Base-by-base conservation (phyloP, 2,797 vertebrate genomes). In the Hyperoplus immaculatus region DNA sequence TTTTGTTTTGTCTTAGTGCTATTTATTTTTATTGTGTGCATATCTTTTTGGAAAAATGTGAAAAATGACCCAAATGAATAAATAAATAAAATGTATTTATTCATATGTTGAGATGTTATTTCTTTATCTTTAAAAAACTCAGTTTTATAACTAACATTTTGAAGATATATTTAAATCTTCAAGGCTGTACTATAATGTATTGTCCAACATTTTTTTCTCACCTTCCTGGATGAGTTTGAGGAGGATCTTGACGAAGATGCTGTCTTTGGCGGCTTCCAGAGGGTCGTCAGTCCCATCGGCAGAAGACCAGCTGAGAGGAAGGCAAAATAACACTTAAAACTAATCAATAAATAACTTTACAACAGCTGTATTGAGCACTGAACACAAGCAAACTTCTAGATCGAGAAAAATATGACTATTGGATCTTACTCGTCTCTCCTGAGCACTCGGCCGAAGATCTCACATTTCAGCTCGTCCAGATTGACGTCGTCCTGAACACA, bases 201-300 rank as follows among this genome's bases (percentile, higher is more conserved):
- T 42, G 50, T 15, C 43, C 10, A 38, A 57, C 45, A 0, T 9
- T 2, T 29, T 29, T 29, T 18, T 60, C 86, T 81, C 90, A 98
- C 98, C 97, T 94, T 99, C 97, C 89, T 98, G 97, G 67, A 97
- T 87, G 69, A 99, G 95, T 49, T 98, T 98, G 71, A 97, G 96
- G 69, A 99, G 88, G 87, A 99, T 97, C 94, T 97, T 98, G 81
- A 99, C 94, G 83, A 99, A 99, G 91, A 97, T 95, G 69, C 97
- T 98, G 79, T 98, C 97, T 87, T 96, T 98, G 67, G 97, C 96
- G 9, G 95, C 96, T 89, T 99, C 97, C 77, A 99, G 95, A 36
- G 98, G 98, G 90, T 99, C 97, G 64, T 97, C 97, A 66, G 88
- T 97, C 10, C 95, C 96, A 56, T 97, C 97, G 3, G 95, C 94